Percentiles rank a stretch among this genome's conserved stretches.
Conservation (phyloP, 2,888 invertebrate genomes). For the Cenopis cana region DNA sequence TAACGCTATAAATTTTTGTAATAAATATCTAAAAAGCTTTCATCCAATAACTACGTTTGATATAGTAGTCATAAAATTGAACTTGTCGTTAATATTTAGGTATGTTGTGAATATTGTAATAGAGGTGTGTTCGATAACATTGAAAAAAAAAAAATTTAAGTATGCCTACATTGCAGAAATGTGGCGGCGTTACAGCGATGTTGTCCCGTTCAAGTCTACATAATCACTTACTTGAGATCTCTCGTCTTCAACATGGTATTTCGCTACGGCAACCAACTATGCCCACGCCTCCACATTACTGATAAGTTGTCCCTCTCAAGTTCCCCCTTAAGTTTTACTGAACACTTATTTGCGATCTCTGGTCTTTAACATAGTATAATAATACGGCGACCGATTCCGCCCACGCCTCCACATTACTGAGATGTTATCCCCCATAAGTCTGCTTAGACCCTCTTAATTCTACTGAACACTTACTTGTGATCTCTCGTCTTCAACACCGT, state of each 20-base stretch:
- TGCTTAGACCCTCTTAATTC: constrained; percentile 48
- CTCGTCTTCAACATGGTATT: constrained; percentile 52
- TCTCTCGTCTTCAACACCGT: constrained; percentile 53
- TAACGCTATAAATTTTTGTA: neutral
- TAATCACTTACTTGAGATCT: constrained; percentile 62
- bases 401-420: constrained; percentile 78
- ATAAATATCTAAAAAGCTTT: neutral
- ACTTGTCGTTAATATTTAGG: neutral
- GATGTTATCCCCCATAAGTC: constrained; percentile 75
- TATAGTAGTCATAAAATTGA: neutral
- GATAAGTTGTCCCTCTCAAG: constrained; percentile 76
- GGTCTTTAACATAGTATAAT: constrained; percentile 50
- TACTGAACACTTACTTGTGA: constrained; percentile 61
- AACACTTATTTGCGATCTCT: constrained; percentile 64
- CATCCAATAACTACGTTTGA: constrained; percentile 1
- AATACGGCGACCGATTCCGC: constrained; percentile 80
- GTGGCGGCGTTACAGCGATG: constrained; percentile 61
- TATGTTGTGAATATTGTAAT: neutral
- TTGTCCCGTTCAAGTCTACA: constrained; percentile 71
- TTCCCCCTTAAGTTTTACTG: constrained; percentile 17
- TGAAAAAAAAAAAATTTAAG: too few relatives aligned
- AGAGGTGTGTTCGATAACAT: too few relatives aligned
- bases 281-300: constrained; percentile 78
- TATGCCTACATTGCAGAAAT: too few relatives aligned
- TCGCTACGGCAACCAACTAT: constrained; percentile 79